Evolutionary conservation across 2,797 vertebrate genomes (phyloP), one percentile per base, ranked within the genome.

Genomic region (Chromobotia macracanthus): DNA sequence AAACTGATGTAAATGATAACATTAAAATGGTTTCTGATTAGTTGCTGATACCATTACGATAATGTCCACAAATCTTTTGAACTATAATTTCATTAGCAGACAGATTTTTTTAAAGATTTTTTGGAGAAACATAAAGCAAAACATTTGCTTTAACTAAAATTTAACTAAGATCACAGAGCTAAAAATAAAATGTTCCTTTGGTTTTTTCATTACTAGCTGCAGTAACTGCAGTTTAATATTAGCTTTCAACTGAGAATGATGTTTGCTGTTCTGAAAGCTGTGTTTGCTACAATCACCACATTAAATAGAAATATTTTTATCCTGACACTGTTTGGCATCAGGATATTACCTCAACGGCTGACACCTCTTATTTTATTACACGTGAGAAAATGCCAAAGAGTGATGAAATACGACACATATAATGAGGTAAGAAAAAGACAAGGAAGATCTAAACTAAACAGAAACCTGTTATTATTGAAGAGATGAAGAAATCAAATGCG

Each of bases 281-380:
- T 44, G 48, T 1, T 51, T 50, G 0, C 19, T 66, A 31, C 16
- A 18, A 44, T 44, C 41, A 44, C 41, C 41, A 44, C 41, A 5
- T 64, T 53, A 1, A 77, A 60, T 61, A 11, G 13, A 56, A 48
- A 21, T 78, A 70, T 71, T 71, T 69, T 70, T 78, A 63, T 41
- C 67, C 63, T 48, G 13, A 58, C 0, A 4, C 31, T 48, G 16
- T 65, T 53, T 18, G 35, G 28, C 55, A 79, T 44, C 76, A 64
- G 68, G 48, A 64, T 65, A 72, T 71, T 72, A 19, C 68, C 56
- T 79, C 58, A 64, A 19, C 41, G 77, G 18, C 68, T 79, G 58
- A 18, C 68, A 79, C 68, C 48, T 79, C 77, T 79, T 55, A 72
- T 64, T 72, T 64, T 53, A 68, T 60, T 56, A 55, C 48, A 71